phyloP scores from a whole-genome alignment of 2,797 vertebrate genomes.

The Okamejei kenojei region DNA sequence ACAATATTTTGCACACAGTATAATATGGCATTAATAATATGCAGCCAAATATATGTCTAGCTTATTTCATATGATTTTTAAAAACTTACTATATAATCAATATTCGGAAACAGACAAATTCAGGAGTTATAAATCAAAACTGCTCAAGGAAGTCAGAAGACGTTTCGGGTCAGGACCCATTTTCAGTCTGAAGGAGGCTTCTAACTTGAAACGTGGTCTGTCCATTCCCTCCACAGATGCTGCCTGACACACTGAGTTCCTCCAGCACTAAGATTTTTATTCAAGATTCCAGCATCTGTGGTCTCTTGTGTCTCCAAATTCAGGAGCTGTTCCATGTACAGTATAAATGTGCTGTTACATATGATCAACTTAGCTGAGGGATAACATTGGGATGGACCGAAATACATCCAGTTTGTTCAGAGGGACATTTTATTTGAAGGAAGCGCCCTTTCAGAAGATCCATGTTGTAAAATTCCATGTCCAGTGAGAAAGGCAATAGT shows the following conservation, averaged over 20 bases:
- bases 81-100: neutral
- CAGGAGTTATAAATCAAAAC: no score
- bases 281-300: no score
- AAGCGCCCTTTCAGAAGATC: neutral
- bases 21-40: neutral
- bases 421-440: neutral
- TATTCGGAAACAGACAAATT: neutral
- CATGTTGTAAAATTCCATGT: neutral
- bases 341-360: neutral
- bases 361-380: neutral
- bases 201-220: no score
- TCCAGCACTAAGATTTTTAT: no score
- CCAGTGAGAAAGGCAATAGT: neutral
- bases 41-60: neutral
- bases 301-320: neutral
- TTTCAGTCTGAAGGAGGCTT: no score
- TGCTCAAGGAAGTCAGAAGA: no score
- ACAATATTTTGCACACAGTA: neutral
- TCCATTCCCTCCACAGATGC: no score
- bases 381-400: neutral
- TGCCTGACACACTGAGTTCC: no score
- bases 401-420: neutral
- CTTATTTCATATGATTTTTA: neutral
- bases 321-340: neutral
- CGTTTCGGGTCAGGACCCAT: no score